phyloP scores from a whole-genome alignment of 2,888 invertebrate species.

The Criorhina ranunculi region DNA sequence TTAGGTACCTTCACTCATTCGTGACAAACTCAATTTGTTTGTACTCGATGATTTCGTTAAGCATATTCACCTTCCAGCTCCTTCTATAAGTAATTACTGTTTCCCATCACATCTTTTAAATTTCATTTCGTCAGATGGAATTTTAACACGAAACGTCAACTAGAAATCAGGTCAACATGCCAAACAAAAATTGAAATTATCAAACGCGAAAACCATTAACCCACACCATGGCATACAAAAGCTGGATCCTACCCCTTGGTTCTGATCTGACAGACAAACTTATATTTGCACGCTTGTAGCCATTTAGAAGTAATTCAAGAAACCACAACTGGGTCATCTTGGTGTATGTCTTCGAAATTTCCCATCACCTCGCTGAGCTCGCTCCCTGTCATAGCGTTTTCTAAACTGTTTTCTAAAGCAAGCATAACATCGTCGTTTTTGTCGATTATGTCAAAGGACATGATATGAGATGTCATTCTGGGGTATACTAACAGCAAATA shows the following conservation, averaged over 20 bases:
- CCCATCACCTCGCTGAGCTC: not conserved
- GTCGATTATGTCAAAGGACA: constrained; percentile 65
- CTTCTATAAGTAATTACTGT: not conserved
- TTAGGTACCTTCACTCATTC: no score
- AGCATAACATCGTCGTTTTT: constrained; percentile 41
- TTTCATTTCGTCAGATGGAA: constrained; percentile 21
- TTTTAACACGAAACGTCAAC: constrained; percentile 22
- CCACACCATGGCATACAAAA: constrained; percentile 5
- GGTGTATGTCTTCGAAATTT: constrained; percentile 51
- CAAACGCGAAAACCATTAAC: constrained; percentile 38
- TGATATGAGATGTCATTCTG: constrained; percentile 64
- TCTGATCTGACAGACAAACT: not conserved
- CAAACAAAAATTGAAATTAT: constrained; percentile 35
- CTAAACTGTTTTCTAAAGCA: constrained; percentile 47
- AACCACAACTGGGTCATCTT: constrained; percentile 62
- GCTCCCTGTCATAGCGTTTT: constrained; percentile 1
- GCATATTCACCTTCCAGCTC: not conserved
- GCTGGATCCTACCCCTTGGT: not conserved
- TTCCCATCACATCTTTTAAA: constrained; percentile 18
- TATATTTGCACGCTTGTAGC: constrained; percentile 51
- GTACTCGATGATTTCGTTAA: no score
- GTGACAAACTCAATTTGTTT: no score
- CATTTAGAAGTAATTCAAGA: constrained; percentile 66
- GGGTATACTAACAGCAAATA: constrained; percentile 65
- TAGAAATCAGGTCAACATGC: constrained; percentile 51